phyloP scores from a whole-genome alignment of 2,113 vertebrate genomes.

The Glaucidium brasilianum region DNA sequence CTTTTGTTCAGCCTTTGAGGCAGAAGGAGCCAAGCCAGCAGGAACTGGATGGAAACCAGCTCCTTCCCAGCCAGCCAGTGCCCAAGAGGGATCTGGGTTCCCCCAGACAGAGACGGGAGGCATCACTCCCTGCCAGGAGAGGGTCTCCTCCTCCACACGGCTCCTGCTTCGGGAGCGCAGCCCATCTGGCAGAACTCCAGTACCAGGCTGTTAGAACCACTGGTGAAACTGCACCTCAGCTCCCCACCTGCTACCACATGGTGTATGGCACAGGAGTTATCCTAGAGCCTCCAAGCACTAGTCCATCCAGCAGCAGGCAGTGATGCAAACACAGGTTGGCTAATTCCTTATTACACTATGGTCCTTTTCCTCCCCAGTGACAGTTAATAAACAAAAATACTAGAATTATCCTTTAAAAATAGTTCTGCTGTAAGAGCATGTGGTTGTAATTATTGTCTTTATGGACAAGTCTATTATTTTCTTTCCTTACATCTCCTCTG shows the following conservation, averaged over 20 bases:
- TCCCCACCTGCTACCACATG: neutral
- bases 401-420: neutral
- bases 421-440: neutral
- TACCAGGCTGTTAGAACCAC: neutral
- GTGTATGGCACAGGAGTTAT: rapidly evolving
- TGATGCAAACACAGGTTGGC: neutral
- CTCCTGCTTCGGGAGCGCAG: rapidly evolving
- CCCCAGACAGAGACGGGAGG: neutral
- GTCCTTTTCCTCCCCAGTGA: neutral
- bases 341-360: neutral
- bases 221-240: neutral
- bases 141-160: neutral
- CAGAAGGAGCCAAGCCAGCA: neutral
- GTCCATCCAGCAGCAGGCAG: neutral
- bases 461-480: neutral
- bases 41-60: neutral
- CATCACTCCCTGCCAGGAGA: rapidly evolving
- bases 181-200: neutral
- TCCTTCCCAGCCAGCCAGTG: neutral
- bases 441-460: conserved; percentile 37
- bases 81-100: neutral
- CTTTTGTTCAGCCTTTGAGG: neutral
- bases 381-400: neutral
- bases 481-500: neutral
- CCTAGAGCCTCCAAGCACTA: neutral